Evolutionary conservation across 2,113 vertebrate genomes (phyloP).

Genomic region (Ivindomyrus marchei): DNA sequence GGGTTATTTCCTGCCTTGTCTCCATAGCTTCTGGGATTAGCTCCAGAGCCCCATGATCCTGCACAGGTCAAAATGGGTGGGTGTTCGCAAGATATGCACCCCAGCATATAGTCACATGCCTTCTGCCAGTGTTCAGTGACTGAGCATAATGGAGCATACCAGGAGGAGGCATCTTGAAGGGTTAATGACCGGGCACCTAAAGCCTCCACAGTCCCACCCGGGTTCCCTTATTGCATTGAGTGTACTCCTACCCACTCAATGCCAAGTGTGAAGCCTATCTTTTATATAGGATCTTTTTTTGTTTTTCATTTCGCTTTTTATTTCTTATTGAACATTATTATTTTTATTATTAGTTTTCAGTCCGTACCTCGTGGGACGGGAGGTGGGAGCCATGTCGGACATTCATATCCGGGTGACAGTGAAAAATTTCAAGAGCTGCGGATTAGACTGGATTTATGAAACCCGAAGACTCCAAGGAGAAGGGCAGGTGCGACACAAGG

Average conservation of each 20-base stretch:
- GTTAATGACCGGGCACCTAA: background rate
- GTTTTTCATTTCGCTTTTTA: conserved; percentile 18
- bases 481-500: background rate
- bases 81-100: background rate
- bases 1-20: background rate
- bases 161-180: background rate
- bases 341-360: conserved; percentile 19
- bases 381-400: background rate
- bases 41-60: background rate
- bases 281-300: background rate
- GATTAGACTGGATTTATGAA: conserved; percentile 18
- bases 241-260: background rate
- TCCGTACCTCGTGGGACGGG: background rate
- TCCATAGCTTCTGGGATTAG: background rate
- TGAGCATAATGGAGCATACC: background rate
- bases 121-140: background rate
- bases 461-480: background rate
- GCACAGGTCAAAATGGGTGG: background rate
- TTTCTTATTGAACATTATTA: conserved; percentile 18
- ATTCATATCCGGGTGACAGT: conserved; percentile 12
- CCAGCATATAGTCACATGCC: background rate
- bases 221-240: background rate
- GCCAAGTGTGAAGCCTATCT: background rate
- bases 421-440: conserved; percentile 1
- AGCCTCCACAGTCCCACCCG: background rate